phyloP scores from a whole-genome alignment of 2,888 invertebrate genomes.

The Cerastis leucographa region DNA sequence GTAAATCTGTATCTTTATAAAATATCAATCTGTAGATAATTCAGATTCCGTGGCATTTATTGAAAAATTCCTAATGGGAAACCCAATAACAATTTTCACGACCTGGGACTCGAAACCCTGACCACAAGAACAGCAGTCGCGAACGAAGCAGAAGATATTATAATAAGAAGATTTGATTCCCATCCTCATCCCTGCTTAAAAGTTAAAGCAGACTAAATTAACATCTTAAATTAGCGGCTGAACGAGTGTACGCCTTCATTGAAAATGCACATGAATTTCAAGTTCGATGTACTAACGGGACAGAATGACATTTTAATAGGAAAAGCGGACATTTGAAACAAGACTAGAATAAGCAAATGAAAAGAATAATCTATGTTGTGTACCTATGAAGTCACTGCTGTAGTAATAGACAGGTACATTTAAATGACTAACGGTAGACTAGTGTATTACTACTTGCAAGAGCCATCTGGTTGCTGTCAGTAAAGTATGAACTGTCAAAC shows the following conservation, averaged over 20 bases:
- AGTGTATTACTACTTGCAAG: neutral
- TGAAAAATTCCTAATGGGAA: neutral
- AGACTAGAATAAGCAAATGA: slow-evolving; percentile 48
- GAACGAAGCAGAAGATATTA: neutral
- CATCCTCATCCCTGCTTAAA: slow-evolving; percentile 19
- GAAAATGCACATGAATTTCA: slow-evolving; percentile 66
- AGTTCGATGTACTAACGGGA: slow-evolving; percentile 55
- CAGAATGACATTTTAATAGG: slow-evolving; percentile 33
- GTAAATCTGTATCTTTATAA: too few relatives aligned
- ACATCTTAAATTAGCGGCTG: slow-evolving; percentile 35
- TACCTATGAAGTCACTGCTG: slow-evolving; percentile 6
- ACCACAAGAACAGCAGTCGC: neutral
- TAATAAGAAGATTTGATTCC: neutral
- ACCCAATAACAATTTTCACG: neutral
- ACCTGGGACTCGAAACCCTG: neutral
- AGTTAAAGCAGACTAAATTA: slow-evolving; percentile 30
- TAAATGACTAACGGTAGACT: neutral
- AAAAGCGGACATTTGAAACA: slow-evolving; percentile 50
- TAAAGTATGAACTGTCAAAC: neutral
- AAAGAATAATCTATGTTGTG: slow-evolving; percentile 18
- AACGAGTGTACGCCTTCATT: slow-evolving; percentile 31
- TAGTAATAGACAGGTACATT: neutral
- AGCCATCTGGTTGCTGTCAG: neutral
- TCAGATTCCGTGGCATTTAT: too few relatives aligned
- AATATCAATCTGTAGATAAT: too few relatives aligned